Evolutionary conservation across 2,888 invertebrate species (phyloP), one percentile per base, ranked within the genome.

Genomic region (Stenotaenia linearis): DNA sequence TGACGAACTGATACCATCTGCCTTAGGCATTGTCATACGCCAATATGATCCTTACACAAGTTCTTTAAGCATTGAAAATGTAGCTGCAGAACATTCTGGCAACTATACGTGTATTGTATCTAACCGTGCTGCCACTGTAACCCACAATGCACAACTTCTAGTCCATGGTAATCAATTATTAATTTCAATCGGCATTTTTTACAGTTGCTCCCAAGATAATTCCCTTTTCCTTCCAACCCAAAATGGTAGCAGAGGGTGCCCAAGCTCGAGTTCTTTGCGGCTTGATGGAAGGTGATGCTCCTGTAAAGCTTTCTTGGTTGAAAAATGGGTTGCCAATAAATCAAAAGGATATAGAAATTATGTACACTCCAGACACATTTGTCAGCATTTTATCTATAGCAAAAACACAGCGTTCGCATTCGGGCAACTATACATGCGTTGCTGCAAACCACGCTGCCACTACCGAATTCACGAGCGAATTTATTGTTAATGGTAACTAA

Each of bases 401-500:
- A 32, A 83, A 84, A 79, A 85, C 84, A 30, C 83, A 74, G 85
- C 85, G 1, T 10, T 82, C 80, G 76, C 86, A 86, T 82, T 84
- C 84, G 75, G 86, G 85, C 5, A 85, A 85, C 82, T 86, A 86
- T 82, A 86, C 86, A 0, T 86, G 86, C 80, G 83, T 77, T 15
- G 45, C 77, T 25, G 7, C 45, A 2, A 77, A 77, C 77, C 77
- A 77, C 28, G 77, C 45, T 21, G 77, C 23, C 45, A 77, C 77
- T 25, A 15, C 77, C 12, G 23, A 77, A 28, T 77, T 45, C 25
- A 25, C 77, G 12, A 28, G 40, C 12, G 77, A 77, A 45, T 45
- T 77, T 9, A 40, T 77, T 37, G 77, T 77, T 23, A 77, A 77
- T 21, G 77, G 77, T 77, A 77, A 45, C 28, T 28, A n/a, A 35